Percentiles rank a stretch among this genome's conserved stretches.
Conservation (phyloP, 2,797 vertebrate species). For the Parambassis ranga region DNA sequence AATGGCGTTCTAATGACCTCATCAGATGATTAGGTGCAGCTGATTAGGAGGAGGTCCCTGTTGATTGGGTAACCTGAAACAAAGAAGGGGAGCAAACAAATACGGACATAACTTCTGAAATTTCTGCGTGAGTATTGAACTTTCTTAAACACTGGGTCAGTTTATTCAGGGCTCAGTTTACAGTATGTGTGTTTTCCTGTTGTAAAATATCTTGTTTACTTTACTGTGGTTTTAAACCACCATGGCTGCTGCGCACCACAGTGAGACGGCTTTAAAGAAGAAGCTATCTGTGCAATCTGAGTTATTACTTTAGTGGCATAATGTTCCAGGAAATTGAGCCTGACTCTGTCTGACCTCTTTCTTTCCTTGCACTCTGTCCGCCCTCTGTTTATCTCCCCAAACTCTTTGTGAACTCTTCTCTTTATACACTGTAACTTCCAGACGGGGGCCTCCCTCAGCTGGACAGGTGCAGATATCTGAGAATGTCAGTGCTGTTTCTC, state of each 20-base stretch:
- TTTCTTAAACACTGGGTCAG: no score
- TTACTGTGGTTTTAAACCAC: background rate
- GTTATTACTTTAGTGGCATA: background rate
- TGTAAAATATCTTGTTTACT: background rate
- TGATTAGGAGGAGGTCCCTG: no score
- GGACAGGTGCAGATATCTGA: slow-evolving; percentile 74
- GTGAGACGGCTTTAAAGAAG: background rate
- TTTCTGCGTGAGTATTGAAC: no score
- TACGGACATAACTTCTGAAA: no score
- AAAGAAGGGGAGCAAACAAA: no score
- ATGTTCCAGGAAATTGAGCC: slow-evolving; percentile 32
- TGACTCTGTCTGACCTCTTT: slow-evolving; percentile 21
- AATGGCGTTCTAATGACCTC: no score
- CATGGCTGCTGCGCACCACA: background rate
- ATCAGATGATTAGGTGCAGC: no score
- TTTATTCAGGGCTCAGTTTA: no score
- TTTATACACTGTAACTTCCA: background rate
- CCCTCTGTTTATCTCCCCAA: background rate
- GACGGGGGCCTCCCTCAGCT: slow-evolving; percentile 9
- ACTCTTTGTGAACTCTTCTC: slow-evolving; percentile 2
- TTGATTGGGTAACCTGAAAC: no score
- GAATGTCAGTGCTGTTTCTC: slow-evolving; percentile 22
- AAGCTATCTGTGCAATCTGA: background rate
- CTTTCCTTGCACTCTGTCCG: background rate
- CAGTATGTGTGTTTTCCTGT: background rate